Evolutionary conservation across 2,113 vertebrate species (phyloP).

Genomic region (Barbus barbus): DNA sequence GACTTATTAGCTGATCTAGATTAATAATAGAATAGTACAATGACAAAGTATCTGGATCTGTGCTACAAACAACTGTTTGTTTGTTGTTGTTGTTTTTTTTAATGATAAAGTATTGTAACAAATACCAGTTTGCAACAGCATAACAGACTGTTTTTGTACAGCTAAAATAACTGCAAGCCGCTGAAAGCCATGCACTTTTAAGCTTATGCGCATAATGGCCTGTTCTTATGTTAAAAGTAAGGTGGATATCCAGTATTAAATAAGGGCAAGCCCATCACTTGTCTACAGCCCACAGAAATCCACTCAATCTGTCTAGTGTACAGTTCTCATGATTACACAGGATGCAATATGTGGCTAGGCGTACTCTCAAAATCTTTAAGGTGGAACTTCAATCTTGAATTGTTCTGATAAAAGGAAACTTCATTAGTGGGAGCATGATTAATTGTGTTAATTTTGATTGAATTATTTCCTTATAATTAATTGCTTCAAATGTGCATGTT

Average conservation of each 20-base stretch:
- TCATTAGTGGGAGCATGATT: conserved; percentile 7
- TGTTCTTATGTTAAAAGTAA: neutral
- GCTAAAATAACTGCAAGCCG: neutral
- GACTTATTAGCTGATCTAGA: neutral
- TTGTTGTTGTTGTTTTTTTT: neutral
- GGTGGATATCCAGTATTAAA: too few species aligned
- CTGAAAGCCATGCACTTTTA: neutral
- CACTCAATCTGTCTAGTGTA: neutral
- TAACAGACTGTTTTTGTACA: neutral
- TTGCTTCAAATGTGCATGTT: conserved; percentile 3
- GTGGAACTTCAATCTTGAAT: conserved; percentile 6
- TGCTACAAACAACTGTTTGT: neutral
- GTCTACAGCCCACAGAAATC: neutral
- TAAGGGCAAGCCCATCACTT: neutral
- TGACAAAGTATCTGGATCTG: neutral
- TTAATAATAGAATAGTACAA: neutral
- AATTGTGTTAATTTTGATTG: neutral
- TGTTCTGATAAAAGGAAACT: conserved; percentile 8
- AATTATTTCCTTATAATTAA: conserved; percentile 12
- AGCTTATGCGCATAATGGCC: neutral
- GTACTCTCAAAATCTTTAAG: neutral
- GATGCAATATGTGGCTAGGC: neutral
- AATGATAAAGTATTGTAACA: neutral
- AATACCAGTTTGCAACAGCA: neutral
- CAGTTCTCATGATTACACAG: neutral